Base-by-base conservation (phyloP, 2,113 vertebrate genomes). In the Pavo muticus region DNA sequence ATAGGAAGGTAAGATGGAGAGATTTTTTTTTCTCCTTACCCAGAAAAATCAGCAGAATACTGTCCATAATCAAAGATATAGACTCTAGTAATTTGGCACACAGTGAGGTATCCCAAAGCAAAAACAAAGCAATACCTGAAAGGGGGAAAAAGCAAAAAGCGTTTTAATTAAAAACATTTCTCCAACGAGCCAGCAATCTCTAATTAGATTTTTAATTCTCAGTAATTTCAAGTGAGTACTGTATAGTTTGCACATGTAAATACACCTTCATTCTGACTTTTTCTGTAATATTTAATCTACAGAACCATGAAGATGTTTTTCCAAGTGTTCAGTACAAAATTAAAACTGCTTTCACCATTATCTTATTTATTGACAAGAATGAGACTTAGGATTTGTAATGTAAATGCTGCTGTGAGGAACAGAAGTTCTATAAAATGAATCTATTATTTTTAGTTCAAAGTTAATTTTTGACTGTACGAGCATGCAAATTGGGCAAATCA, bases 31-130 rank as follows among this genome's bases (percentile, higher is more conserved):
- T 94, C 20, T 88, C 77, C 99, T 99, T 98, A 99, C 99, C 99
- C 99, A 91, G 99, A 99, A 96, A 99, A 99, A 95, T 99, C 99
- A 95, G 99, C 99, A 64, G 99, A 99, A 97, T 99, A 99, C 96
- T 99, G 99, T 97, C 99, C 99, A 60, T 99, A 99, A 97, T 99
- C 99, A 91, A 99, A 99, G 95, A 99, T 99, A 93, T 99, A 99
- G 95, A 99, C 99, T 87, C 99, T 98, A 77, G 99, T 99, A 97
- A 99, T 98, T 98, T 99, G 99, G 98, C 99, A 99, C 96, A 99
- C 96, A 87, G 98, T 99, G 97, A 99, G 99, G 97, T 99, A 99
- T 95, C 99, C 98, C 88, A 99, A 97, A 67, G 99, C 99, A 77
- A 99, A 98, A 93, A 99, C 98, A 97, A 99, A 99, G 97, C 99